These are phyloP conservation scores for Nyleta sp. DNA, from an alignment of 2,888 invertebrate species.

Conservation along the genomic window DNA sequence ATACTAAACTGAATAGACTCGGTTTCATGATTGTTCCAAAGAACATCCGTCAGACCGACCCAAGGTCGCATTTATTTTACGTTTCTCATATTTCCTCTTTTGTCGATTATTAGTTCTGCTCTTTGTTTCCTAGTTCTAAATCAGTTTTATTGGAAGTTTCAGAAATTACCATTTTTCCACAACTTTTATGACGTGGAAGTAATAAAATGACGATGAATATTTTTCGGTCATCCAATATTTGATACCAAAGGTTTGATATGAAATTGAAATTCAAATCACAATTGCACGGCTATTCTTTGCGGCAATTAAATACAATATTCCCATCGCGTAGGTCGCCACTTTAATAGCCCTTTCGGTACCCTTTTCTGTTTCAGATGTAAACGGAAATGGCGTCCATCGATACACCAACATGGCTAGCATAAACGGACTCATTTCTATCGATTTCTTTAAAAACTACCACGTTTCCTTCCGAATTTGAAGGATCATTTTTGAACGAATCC, in stretches of 20 bases:
- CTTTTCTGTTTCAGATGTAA: not conserved
- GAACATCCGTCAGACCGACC: conserved; percentile 30
- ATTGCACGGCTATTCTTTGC: not conserved
- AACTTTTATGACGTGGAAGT: too few species aligned
- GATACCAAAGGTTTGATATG: not conserved
- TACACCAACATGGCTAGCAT: conserved; percentile 5
- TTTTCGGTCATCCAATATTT: too few species aligned
- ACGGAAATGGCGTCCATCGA: not conserved
- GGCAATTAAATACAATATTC: conserved; percentile 1
- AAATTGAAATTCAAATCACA: conserved; percentile 1
- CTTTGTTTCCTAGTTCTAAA: too few species aligned
- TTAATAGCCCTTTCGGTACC: conserved; percentile 1
- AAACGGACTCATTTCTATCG: conserved; percentile 35
- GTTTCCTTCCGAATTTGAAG: too few species aligned
- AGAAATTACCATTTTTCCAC: too few species aligned
- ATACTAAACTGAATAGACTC: conserved; percentile 32
- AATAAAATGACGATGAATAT: too few species aligned
- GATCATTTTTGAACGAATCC: too few species aligned
- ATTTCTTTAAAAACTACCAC: too few species aligned
- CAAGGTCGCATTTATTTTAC: conserved; percentile 23
- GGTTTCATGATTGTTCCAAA: conserved; percentile 44
- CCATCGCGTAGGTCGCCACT: not conserved
- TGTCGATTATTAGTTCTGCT: not conserved
- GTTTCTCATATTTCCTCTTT: not conserved
- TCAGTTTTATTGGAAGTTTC: too few species aligned